phyloP scores from a whole-genome alignment of 2,888 invertebrate species.

The Drosophila koepferae region DNA sequence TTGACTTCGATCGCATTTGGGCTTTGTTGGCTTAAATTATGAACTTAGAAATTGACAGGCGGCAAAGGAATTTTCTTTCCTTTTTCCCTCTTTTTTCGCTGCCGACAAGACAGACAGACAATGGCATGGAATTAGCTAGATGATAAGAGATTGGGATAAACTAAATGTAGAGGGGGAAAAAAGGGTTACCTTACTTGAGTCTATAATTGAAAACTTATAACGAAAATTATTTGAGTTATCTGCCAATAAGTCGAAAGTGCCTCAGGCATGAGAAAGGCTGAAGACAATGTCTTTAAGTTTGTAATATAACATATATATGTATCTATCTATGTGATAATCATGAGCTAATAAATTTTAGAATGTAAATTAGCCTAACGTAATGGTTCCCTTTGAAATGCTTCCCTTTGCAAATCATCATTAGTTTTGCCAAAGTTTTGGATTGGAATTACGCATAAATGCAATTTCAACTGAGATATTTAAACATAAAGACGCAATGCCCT shows the following conservation, averaged over 20 bases:
- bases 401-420: neutral
- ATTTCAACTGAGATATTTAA: neutral
- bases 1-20: slow-evolving; percentile 65
- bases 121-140: slow-evolving; percentile 19
- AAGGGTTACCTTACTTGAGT: slow-evolving; percentile 1
- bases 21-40: slow-evolving; percentile 70
- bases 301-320: neutral
- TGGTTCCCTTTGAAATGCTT: neutral
- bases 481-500: slow-evolving; percentile 9
- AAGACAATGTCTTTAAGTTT: neutral
- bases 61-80: slow-evolving; percentile 27
- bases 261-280: neutral
- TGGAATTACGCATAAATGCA: neutral
- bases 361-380: neutral
- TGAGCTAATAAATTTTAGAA: neutral
- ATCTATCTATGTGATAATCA: too few species aligned
- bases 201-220: neutral
- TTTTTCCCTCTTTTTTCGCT: too few species aligned
- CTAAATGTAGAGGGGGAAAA: neutral
- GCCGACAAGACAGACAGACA: neutral
- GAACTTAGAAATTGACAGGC: slow-evolving; percentile 74
- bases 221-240: neutral
- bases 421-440: neutral
- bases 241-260: neutral
- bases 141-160: neutral